Conservation (phyloP, 2,113 vertebrate genomes). For the Toxotes jaculatrix region DNA sequence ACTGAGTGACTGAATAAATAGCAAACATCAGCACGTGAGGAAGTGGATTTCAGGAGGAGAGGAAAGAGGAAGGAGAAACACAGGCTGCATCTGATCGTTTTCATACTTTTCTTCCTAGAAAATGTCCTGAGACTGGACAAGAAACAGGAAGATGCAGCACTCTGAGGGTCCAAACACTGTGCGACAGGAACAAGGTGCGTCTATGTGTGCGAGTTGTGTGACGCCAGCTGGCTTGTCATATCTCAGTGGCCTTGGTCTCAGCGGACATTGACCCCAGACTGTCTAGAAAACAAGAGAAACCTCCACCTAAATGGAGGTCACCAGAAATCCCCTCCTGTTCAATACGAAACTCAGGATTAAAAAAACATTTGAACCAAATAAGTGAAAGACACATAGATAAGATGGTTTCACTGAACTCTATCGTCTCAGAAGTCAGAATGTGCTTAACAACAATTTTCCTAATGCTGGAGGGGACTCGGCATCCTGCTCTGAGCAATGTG, state of each 20-base stretch:
- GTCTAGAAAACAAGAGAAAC: conserved; percentile 47
- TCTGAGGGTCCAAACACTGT: not conserved
- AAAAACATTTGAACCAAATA: not conserved
- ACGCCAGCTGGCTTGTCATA: conserved; percentile 26
- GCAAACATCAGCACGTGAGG: conserved; percentile 52
- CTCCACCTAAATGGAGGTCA: conserved; percentile 20
- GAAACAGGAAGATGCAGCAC: conserved; percentile 14
- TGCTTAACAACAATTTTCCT: not conserved
- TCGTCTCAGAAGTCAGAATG: too few species aligned
- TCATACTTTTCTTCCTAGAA: not conserved
- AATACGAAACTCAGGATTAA: not conserved
- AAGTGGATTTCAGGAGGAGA: conserved; percentile 2
- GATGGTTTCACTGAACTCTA: not conserved
- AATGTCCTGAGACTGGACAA: not conserved
- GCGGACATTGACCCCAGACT: conserved; percentile 41
- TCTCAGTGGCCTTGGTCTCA: conserved; percentile 44
- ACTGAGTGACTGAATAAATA: conserved; percentile 47
- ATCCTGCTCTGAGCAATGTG: not conserved
- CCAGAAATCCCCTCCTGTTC: conserved; percentile 6
- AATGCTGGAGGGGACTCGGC: not conserved
- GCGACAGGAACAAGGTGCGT: conserved; percentile 3
- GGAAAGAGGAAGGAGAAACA: conserved; percentile 3
- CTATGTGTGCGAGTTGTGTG: conserved; percentile 19
- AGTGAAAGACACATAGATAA: not conserved
- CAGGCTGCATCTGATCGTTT: not conserved